Evolutionary conservation across 2,797 vertebrate species (phyloP).

Genomic region (Leptodactylus fallax): DNA sequence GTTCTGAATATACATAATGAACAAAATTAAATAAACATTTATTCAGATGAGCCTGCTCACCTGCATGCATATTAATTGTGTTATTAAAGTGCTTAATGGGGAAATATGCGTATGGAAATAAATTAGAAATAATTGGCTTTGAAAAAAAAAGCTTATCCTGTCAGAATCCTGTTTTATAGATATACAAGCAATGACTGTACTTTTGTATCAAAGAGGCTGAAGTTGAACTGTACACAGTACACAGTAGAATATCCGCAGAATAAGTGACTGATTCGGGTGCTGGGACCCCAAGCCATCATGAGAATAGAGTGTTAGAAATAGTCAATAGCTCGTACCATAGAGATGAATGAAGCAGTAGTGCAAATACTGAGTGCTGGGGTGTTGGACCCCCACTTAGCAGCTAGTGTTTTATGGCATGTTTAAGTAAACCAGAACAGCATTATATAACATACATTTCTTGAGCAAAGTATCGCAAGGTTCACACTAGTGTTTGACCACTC

Average conservation of each 20-base stretch:
- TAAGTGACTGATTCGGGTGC: too few species aligned
- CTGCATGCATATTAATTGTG: slow-evolving; percentile 16
- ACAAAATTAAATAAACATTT: slow-evolving; percentile 16
- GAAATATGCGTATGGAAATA: not conserved
- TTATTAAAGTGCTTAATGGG: slow-evolving; percentile 6
- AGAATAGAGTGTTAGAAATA: too few species aligned
- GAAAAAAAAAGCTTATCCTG: slow-evolving; percentile 5
- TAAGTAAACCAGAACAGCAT: too few species aligned
- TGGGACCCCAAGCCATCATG: too few species aligned
- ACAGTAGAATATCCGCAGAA: not conserved
- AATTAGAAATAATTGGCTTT: not conserved
- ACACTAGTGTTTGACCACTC: too few species aligned
- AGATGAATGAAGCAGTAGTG: too few species aligned
- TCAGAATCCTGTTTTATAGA: not conserved
- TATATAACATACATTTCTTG: too few species aligned
- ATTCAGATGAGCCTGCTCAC: slow-evolving; percentile 13
- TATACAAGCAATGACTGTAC: not conserved
- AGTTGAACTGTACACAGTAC: not conserved
- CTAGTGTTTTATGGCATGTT: too few species aligned
- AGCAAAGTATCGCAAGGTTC: too few species aligned
- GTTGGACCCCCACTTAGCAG: too few species aligned
- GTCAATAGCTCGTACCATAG: too few species aligned
- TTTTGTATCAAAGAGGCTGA: not conserved
- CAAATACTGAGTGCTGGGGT: too few species aligned
- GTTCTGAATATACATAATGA: slow-evolving; percentile 14